Percentiles rank a stretch among this genome's conserved stretches.
These are phyloP conservation scores for Montipora capricornis DNA, from an alignment of 64 coral and sea anemone genomes.

Conservation along the genomic window DNA sequence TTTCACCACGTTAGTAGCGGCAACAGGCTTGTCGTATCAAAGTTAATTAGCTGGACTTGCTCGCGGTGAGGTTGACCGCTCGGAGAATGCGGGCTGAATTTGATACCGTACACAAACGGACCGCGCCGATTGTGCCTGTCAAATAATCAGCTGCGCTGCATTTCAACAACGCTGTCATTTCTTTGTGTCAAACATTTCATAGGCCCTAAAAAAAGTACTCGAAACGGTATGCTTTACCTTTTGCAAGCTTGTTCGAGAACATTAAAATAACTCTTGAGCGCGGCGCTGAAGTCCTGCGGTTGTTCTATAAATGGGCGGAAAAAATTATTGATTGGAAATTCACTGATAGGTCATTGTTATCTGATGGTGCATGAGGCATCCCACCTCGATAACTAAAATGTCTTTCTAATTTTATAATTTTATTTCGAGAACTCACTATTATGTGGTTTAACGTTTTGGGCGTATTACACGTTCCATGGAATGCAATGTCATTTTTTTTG, in stretches of 20 bases:
- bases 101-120: constrained; percentile 63
- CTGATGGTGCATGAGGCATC: neutral
- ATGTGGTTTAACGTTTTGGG: neutral
- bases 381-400: neutral
- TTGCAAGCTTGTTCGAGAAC: neutral
- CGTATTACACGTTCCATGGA: neutral
- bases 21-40: constrained; percentile 42
- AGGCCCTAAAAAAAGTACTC: constrained; percentile 1
- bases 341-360: neutral
- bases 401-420: neutral
- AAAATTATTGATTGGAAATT: constrained; percentile 41
- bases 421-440: neutral
- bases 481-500: neutral
- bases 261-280: neutral
- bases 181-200: neutral
- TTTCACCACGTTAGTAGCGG: neutral
- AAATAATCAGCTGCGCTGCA: constrained; percentile 18
- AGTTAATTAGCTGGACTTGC: constrained; percentile 32
- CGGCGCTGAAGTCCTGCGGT: neutral
- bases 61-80: constrained; percentile 40
- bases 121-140: constrained; percentile 64
- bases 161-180: constrained; percentile 35
- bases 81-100: constrained; percentile 61
- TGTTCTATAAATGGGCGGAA: neutral
- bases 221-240: neutral